phyloP scores from a whole-genome alignment of 2,113 vertebrate genomes.

The Amphilophus citrinellus region DNA sequence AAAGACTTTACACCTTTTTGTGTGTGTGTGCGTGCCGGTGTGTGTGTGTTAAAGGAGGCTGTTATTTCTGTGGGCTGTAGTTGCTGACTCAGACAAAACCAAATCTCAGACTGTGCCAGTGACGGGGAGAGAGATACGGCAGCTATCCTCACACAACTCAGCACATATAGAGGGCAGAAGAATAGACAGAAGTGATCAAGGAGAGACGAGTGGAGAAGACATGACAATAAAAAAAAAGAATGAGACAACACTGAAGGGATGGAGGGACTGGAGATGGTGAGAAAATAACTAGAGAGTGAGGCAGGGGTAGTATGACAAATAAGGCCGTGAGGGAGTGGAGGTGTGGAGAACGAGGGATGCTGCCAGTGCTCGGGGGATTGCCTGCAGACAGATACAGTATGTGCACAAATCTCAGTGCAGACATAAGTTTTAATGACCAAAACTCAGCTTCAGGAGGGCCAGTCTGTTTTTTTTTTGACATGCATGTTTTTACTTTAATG shows the following conservation, averaged over 20 bases:
- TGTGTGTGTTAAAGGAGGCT: background rate
- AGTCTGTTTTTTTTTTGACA: no score
- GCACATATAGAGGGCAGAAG: background rate
- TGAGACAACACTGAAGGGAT: background rate
- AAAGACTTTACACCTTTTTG: no score
- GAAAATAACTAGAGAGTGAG: background rate
- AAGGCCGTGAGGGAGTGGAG: background rate
- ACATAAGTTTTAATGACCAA: background rate
- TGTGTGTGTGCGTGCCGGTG: background rate
- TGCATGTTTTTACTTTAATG: no score
- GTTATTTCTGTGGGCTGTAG: background rate
- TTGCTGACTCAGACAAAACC: conserved; percentile 36
- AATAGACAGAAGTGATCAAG: background rate
- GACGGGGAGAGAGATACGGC: background rate
- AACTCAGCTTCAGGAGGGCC: background rate
- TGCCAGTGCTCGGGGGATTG: background rate
- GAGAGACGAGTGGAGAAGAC: background rate
- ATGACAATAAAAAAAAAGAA: background rate
- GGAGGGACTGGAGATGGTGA: background rate
- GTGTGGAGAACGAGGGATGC: background rate
- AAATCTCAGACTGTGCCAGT: conserved; percentile 12
- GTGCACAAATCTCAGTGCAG: background rate
- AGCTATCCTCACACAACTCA: conserved; percentile 11
- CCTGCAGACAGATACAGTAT: conserved; percentile 8
- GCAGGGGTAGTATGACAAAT: background rate